Base-by-base conservation (phyloP, 2,797 vertebrate genomes). In the Monodelphis domestica region DNA sequence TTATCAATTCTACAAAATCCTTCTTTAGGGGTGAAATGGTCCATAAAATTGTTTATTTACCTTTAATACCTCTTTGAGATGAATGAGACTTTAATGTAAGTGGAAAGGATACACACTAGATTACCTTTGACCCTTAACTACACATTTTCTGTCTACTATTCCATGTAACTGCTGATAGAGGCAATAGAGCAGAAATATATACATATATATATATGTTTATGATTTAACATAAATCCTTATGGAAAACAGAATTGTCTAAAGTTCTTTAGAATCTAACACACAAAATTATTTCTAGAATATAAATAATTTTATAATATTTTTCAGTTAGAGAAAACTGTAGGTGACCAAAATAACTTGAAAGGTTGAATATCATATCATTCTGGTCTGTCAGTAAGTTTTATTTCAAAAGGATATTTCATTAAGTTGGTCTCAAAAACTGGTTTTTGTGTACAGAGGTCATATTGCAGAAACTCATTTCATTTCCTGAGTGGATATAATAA, bases 121-220 rank as follows among this genome's bases (percentile, higher is more conserved):
- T 53, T 57, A 7, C 12, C 59, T 89, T 88, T 93, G 70, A 56
- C 50, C 87, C 54, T 93, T 50, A 29, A 29, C 4, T 11, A 94
- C 70, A 54, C 15, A 88, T 55, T 93, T 55, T 90, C 87, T 50
- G 89, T 21, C 70, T 84, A 26, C 21, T 84, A 12, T 11, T 84
- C 70, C 21, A 84, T 50, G 9, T 84, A 45, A 6, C 70, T 70
- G 78, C 38, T 78, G 50, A 84, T 9, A 50, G 21, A 84, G 38
- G 24, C 38, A 84, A 70, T 84, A 84, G 24, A 50, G 38, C 24
- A 84, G 38, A 50, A 84, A 78, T n/a, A n/a, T n/a, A n/a, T n/a
- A 78, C 78, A 63, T 54, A 95, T 30, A 17, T 95, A 95, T 89
- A 54, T 26, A 90, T 12, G 12, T 94, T 95, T 94, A 94, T 33